Conservation (phyloP, 2,113 vertebrate species). For the Ictalurus furcatus region DNA sequence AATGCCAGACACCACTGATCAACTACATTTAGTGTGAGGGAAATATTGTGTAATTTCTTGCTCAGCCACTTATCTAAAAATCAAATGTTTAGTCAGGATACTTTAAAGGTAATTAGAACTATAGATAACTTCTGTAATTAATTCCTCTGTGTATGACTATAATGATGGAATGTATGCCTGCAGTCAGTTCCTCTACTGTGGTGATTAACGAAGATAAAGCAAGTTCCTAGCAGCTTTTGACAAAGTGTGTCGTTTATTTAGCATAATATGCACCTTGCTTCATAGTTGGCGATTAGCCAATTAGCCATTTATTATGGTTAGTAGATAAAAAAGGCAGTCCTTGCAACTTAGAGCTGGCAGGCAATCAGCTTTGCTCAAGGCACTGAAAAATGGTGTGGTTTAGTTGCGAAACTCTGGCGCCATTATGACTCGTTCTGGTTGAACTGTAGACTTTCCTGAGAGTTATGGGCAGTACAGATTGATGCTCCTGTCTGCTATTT, state of each 20-base stretch:
- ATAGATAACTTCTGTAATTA: not conserved
- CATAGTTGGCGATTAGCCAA: slow-evolving; percentile 33
- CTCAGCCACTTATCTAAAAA: not conserved
- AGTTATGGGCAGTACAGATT: slow-evolving; percentile 2
- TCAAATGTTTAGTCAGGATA: not conserved
- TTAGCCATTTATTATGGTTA: slow-evolving; percentile 27
- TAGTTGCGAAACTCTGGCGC: not conserved
- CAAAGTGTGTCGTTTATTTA: slow-evolving; percentile 14
- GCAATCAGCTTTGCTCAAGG: not conserved
- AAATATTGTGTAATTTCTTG: not conserved
- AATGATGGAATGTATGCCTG: not conserved
- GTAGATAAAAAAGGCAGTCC: slow-evolving; percentile 9
- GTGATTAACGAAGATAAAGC: not conserved
- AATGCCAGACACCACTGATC: not conserved
- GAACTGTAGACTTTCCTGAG: slow-evolving; percentile 3
- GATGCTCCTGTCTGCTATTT: slow-evolving; percentile 12
- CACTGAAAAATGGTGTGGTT: not conserved
- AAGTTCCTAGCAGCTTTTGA: slow-evolving; percentile 6
- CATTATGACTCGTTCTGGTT: slow-evolving; percentile 3
- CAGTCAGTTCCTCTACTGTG: not conserved
- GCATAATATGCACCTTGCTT: not conserved
- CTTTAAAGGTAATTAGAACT: not conserved
- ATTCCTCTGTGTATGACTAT: not conserved
- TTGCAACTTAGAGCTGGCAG: slow-evolving; percentile 19
- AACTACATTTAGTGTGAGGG: not conserved